These are phyloP conservation scores for Phlogophora meticulosa DNA, from an alignment of 2,888 invertebrate species.

Conservation along the genomic window DNA sequence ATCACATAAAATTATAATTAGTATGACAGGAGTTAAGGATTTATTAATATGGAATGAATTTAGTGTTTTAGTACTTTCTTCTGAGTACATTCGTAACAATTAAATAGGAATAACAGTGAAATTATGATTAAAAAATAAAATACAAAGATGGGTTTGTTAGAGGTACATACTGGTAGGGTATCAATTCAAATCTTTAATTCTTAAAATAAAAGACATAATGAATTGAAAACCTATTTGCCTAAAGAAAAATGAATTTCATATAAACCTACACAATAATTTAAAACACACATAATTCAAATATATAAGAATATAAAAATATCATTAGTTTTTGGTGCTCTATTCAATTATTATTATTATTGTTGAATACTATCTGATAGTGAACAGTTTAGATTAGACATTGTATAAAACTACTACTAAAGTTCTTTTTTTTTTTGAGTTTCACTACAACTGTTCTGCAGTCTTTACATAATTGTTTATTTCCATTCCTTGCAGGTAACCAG, in stretches of 20 bases:
- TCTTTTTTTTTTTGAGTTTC: neutral
- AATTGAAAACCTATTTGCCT: neutral
- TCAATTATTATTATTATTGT: neutral
- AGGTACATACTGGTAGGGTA: neutral
- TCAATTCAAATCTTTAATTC: too few relatives aligned
- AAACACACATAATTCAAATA: neutral
- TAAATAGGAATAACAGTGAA: neutral
- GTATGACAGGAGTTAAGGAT: conserved; percentile 11
- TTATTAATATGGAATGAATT: neutral
- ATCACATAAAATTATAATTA: conserved; percentile 43
- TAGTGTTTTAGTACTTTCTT: neutral
- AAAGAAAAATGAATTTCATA: neutral
- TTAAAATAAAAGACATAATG: neutral
- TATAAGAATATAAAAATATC: neutral
- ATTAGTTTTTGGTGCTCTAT: neutral
- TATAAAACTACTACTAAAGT: neutral
- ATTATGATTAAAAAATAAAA: neutral
- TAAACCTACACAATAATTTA: neutral
- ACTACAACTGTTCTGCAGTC: neutral
- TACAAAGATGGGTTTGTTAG: neutral
- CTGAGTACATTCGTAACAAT: neutral
- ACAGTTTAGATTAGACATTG: neutral
- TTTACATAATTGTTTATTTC: conserved; percentile 44
- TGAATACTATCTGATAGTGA: neutral
- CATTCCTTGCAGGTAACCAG: conserved; percentile 82